Conservation (phyloP, 2,888 invertebrate genomes). For the Spisula solida region DNA sequence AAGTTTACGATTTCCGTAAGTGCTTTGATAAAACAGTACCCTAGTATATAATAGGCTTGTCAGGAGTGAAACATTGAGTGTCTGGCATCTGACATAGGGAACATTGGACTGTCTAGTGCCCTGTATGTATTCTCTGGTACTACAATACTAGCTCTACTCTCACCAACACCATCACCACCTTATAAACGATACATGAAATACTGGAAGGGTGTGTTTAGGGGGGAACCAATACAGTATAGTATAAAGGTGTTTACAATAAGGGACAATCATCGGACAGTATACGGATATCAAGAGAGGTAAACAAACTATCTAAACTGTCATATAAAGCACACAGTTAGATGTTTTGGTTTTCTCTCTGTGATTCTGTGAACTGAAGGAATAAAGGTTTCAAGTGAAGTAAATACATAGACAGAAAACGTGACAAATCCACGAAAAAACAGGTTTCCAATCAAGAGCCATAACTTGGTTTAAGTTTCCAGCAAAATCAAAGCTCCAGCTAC, state of each 20-base stretch:
- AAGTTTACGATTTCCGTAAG: too few relatives aligned
- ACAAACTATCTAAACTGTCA: neutral
- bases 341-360: neutral
- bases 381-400: neutral
- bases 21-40: too few relatives aligned
- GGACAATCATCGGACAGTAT: neutral
- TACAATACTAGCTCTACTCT: neutral
- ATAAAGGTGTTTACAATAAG: neutral
- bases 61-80: too few relatives aligned
- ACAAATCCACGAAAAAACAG: too few relatives aligned
- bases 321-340: neutral
- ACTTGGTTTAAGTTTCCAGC: too few relatives aligned
- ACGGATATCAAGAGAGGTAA: neutral
- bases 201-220: neutral
- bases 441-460: too few relatives aligned
- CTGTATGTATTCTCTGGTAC: neutral
- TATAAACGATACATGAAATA: neutral
- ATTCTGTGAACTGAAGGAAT: conserved; percentile 8
- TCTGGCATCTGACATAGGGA: too few relatives aligned
- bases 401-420: neutral
- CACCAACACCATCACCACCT: neutral
- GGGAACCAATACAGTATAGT: neutral
- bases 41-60: too few relatives aligned
- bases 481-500: too few relatives aligned
- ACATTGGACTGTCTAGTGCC: too few relatives aligned